A percentile compares a stretch with the other conserved stretches of the same genome.
phyloP scores from a whole-genome alignment of 1,140 invertebrate species.

The Periplaneta americana region DNA sequence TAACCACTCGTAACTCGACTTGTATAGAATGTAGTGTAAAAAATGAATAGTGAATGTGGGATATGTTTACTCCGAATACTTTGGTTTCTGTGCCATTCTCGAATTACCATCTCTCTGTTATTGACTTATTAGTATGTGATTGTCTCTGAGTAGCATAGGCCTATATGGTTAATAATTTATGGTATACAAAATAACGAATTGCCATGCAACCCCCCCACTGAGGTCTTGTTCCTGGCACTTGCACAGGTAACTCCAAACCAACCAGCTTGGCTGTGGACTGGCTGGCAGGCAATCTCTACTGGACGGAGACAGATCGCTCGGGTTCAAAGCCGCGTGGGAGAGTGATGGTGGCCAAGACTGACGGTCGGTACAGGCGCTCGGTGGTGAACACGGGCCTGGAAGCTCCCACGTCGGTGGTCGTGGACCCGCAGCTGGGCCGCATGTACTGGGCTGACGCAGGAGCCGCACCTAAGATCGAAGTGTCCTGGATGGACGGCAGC shows the following conservation, averaged over 20 bases:
- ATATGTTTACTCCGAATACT: no score
- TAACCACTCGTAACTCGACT: no score
- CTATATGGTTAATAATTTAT: no score
- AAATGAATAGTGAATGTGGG: no score
- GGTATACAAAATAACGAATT: no score
- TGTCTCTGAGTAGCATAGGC: no score
- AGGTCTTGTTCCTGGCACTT: no score
- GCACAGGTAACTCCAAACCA: conserved; percentile 63
- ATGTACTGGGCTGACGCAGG: conserved; percentile 90
- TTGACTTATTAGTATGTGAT: no score
- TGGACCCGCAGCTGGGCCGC: conserved; percentile 79
- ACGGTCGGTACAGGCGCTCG: conserved; percentile 82
- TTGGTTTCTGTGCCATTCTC: no score
- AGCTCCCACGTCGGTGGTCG: conserved; percentile 75
- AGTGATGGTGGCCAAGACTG: conserved; percentile 81
- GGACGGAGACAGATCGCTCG: conserved; percentile 80
- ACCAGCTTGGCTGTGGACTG: conserved; percentile 86
- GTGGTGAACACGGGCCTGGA: conserved; percentile 58
- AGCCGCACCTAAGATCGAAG: conserved; percentile 77
- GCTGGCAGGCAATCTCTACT: conserved; percentile 89
- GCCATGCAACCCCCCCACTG: no score
- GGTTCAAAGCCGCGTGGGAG: conserved; percentile 60
- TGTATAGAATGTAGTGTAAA: no score
- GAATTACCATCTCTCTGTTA: no score
- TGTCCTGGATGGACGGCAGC: conserved; percentile 93